These are phyloP conservation scores for Poeciliopsis paucimaculata DNA, from an alignment of 2,797 vertebrate species.

Conservation along the genomic window DNA sequence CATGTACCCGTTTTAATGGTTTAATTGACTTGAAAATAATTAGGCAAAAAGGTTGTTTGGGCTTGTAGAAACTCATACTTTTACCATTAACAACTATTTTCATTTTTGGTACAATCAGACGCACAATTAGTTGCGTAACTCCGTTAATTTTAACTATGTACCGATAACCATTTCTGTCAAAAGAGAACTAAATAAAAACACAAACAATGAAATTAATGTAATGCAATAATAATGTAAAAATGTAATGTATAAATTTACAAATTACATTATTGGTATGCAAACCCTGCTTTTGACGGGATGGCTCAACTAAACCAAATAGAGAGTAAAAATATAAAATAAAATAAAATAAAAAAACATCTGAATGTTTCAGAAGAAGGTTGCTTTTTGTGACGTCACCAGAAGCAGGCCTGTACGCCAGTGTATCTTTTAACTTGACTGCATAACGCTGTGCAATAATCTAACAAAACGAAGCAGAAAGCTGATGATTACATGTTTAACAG, in stretches of 20 bases:
- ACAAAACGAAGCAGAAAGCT: not conserved
- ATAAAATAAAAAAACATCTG: not conserved
- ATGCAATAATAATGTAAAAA: too few relatives aligned
- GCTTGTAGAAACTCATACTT: not conserved
- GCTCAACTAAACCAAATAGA: not conserved
- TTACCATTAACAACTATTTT: not conserved
- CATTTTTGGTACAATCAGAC: not conserved
- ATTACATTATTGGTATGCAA: not conserved
- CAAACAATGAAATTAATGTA: not conserved
- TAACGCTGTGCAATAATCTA: not conserved
- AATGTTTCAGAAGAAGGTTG: not conserved
- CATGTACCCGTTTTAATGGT: not conserved
- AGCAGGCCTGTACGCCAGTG: not conserved
- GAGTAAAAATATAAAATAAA: not conserved
- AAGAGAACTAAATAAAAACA: not conserved
- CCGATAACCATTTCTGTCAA: not conserved
- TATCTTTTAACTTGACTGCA: not conserved
- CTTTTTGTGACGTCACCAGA: not conserved
- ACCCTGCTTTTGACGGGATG: not conserved
- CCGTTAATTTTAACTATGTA: not conserved
- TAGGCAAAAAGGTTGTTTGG: not conserved
- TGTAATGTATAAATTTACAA: not conserved
- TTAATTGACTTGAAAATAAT: not conserved
- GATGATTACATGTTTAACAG: not conserved
- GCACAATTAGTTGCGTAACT: not conserved